These are phyloP conservation scores for Sebastes minor DNA, from an alignment of 2,797 vertebrate species.

Conservation along the genomic window DNA sequence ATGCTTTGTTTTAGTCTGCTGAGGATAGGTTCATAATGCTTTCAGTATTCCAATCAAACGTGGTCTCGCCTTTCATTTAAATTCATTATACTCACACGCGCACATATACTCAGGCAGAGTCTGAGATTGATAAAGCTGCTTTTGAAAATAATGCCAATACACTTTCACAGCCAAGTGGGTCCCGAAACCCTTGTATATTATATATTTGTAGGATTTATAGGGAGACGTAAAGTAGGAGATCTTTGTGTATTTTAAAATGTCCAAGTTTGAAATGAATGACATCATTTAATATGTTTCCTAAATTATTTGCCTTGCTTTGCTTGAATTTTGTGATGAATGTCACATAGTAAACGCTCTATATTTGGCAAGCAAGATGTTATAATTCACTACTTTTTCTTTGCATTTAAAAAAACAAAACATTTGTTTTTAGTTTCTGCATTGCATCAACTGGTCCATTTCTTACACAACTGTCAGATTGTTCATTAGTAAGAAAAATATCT, in stretches of 20 bases:
- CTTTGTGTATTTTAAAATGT: slow-evolving; percentile 19
- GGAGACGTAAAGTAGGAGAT: neutral
- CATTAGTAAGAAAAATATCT: slow-evolving; percentile 1
- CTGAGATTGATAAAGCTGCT: neutral
- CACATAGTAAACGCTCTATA: neutral
- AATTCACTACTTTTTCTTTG: neutral
- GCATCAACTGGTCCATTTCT: neutral
- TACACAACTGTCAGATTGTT: neutral
- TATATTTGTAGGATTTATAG: neutral
- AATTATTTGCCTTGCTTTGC: neutral
- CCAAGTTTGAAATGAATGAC: slow-evolving; percentile 3
- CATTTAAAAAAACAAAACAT: neutral
- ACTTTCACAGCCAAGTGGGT: neutral
- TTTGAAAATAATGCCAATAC: neutral
- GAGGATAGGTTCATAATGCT: slow-evolving; percentile 4
- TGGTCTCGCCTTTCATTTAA: neutral
- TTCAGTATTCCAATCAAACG: slow-evolving; percentile 13
- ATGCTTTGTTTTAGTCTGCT: slow-evolving; percentile 15
- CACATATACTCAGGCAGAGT: neutral
- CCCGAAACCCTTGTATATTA: neutral
- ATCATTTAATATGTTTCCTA: neutral
- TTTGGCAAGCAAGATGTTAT: neutral
- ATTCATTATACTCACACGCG: neutral
- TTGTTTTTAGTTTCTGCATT: neutral
- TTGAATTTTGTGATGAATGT: neutral